Evolutionary conservation across 2,113 vertebrate species (phyloP).

Genomic region (Synodontis membranacea): DNA sequence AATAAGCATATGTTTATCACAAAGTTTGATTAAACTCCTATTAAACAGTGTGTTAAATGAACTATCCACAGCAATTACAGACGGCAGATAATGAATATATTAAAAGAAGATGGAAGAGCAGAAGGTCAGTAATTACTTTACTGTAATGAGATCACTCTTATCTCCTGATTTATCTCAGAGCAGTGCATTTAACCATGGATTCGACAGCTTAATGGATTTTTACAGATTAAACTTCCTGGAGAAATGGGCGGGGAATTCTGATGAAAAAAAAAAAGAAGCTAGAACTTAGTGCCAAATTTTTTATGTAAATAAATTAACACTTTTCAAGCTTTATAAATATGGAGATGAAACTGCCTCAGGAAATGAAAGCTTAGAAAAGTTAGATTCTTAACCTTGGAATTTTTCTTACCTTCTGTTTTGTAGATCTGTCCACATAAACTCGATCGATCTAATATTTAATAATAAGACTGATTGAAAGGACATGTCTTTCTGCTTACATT

Average conservation of each 20-base stretch:
- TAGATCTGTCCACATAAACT: background rate
- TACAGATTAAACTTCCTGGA: background rate
- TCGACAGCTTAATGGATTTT: background rate
- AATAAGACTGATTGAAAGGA: background rate
- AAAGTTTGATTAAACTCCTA: background rate
- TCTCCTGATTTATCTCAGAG: background rate
- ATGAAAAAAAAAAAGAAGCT: no score
- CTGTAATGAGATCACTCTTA: slow-evolving; percentile 1
- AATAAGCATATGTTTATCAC: background rate
- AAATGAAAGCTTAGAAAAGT: background rate
- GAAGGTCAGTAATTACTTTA: slow-evolving; percentile 23
- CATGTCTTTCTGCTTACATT: background rate
- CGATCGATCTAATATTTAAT: background rate
- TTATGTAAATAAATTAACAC: no score
- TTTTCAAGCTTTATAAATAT: background rate
- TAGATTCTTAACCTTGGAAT: background rate
- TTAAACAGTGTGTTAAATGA: background rate
- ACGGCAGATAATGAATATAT: background rate
- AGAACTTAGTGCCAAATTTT: background rate
- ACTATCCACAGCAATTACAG: background rate
- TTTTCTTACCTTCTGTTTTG: background rate
- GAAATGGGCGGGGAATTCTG: background rate
- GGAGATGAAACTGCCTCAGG: background rate
- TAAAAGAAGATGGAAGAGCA: slow-evolving; percentile 1
- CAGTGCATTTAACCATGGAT: background rate